Evolutionary conservation across 2,888 invertebrate species (phyloP).

Genomic region (Brassicogethes aeneus): DNA sequence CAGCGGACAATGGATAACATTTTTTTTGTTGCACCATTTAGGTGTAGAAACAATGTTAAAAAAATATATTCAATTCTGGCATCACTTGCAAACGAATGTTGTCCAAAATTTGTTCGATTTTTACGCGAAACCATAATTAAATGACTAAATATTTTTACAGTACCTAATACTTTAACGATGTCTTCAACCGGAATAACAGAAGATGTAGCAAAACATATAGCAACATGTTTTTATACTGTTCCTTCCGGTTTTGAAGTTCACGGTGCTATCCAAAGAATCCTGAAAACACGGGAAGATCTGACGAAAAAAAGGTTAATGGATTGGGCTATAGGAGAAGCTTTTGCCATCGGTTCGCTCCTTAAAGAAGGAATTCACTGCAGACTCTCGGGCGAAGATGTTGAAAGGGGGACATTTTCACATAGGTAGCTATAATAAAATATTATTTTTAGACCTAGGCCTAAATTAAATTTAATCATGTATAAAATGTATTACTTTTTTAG

Average conservation of each 20-base stretch:
- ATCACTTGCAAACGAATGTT: too few species aligned
- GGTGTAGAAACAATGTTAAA: too few species aligned
- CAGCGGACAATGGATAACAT: too few species aligned
- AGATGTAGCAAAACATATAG: conserved; percentile 57
- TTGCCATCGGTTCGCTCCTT: conserved; percentile 68
- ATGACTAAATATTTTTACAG: too few species aligned
- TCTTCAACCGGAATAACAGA: conserved; percentile 62
- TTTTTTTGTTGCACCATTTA: too few species aligned
- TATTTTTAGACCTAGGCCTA: too few species aligned
- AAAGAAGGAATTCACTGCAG: conserved; percentile 69
- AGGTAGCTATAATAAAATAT: neutral
- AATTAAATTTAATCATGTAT: too few species aligned
- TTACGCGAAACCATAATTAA: too few species aligned
- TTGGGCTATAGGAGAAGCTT: conserved; percentile 75
- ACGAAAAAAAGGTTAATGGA: conserved; percentile 53
- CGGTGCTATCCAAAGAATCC: conserved; percentile 40
- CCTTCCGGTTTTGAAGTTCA: conserved; percentile 50
- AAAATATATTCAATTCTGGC: too few species aligned
- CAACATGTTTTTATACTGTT: conserved; percentile 52
- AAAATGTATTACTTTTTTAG: too few species aligned
- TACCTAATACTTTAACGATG: too few species aligned
- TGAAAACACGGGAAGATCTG: conserved; percentile 48
- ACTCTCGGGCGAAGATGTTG: conserved; percentile 71
- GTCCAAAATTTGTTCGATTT: too few species aligned
- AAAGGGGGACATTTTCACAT: conserved; percentile 70